Evolutionary conservation across 1,140 invertebrate genomes (phyloP), one percentile per base, ranked within the genome.

Genomic region (Amyelois transitella): DNA sequence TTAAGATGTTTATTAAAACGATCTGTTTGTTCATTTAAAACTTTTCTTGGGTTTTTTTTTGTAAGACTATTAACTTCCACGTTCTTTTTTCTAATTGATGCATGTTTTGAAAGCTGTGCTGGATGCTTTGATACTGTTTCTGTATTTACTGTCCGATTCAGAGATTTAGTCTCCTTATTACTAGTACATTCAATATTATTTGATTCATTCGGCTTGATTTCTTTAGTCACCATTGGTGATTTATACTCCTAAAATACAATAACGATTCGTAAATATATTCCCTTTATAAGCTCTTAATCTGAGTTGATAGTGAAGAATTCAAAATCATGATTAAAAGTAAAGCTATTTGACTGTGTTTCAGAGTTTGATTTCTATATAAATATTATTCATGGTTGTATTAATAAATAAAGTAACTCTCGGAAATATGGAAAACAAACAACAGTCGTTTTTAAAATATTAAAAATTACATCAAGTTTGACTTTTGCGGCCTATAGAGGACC

Each of bases 1-100:
- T 71, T 74, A 51, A 60, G 60, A 20, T 43, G 20, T 48, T 21
- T 48, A 48, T 48, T 48, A n/a, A 10, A 2, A 2, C 32, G 32
- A 38, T 38, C 32, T 38, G 32, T 2, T 38, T 38, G 32, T 38
- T 38, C 32, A 38, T 38, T 38, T 6, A 38, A 38, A 14, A 14
- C n/a, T 38, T 38, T 38, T 38, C 6, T 38, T n/a, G 32, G 32
- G 14, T 12, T 50, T 44, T 17, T 51, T 50, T 48, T 38, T 19
- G 43, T 14, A 21, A 19, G 1, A 20, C 12, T n/a, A 21, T 12
- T 52, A 2, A 24, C n/a, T 48, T 52, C 45, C 7, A 19, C 12
- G 8, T 20, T 43, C 17, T 43, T 58, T 38, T 58, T 53, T 20
- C 21, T 53, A 22, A 55, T 17, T 17, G 38, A 5, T 3, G 17